Base-by-base conservation (phyloP, 1,140 invertebrate species). In the Micrasema longulum region DNA sequence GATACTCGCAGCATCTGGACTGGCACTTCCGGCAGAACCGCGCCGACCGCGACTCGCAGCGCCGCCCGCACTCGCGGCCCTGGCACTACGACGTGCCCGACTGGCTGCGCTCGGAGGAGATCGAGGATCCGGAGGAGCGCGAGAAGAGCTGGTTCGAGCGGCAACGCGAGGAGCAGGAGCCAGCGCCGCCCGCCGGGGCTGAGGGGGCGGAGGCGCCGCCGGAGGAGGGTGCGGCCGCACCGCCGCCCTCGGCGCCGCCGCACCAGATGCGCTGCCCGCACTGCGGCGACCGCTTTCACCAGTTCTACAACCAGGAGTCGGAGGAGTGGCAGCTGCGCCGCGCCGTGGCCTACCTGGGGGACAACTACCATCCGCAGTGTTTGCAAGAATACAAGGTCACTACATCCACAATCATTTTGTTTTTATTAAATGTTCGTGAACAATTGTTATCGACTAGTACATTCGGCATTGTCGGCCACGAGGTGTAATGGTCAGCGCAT, bases 1-100 rank as follows among this genome's bases (percentile, higher is more conserved):
- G 91, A 63, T 95, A 98, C 80, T 93, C 93, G 72, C 93, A 96
- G 79, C 97, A 98, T 84, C 87, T 98, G 26, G 96, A 99, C 83
- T 98, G 97, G 97, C 97, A 99, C 85, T 98, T 98, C 83, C 85
- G 96, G 9, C 93, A 96, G 81, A 99, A 99, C 82, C 85, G 95
- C 9, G 86, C 91, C 47, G 95, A 96, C 77, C 91, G 94, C 69
- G 94, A 96, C 77, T 93, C 93, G 0, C 90, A 91, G 0, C 88
- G 93, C 20, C 92, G 95, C 53, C 92, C 94, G 0, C 91, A 93
- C 74, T 93, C 92, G 12, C 84, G 96, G 5, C 89, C 91, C 67
- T 97, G 95, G 93, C 97, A 94, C 81, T 97, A 97, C 79, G 91
- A 94, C 77, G 86, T 95, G 41, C 89, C 90, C 69, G 96, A 97